phyloP scores from a whole-genome alignment of 2,888 invertebrate species.

The Enchytraeus crypticus region DNA sequence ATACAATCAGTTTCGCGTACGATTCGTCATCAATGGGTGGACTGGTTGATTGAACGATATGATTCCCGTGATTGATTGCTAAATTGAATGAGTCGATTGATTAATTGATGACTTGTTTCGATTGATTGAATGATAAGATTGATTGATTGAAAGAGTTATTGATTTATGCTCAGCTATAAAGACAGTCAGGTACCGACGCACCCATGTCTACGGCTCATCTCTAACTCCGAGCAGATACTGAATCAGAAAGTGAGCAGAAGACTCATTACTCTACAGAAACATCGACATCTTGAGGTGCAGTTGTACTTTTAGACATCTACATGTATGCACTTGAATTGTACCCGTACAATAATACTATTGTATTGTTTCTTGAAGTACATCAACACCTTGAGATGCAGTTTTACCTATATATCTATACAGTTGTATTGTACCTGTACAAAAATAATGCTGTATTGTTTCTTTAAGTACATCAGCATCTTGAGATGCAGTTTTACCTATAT shows the following conservation, averaged over 20 bases:
- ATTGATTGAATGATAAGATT: too few relatives aligned
- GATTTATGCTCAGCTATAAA: constrained; percentile 42
- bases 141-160: neutral
- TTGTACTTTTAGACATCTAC: neutral
- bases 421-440: neutral
- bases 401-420: neutral
- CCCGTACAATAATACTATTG: neutral
- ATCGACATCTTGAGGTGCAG: constrained; percentile 13
- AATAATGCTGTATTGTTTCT: neutral
- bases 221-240: constrained; percentile 81
- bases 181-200: constrained; percentile 67
- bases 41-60: too few relatives aligned
- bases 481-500: neutral
- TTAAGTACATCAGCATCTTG: neutral
- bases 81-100: too few relatives aligned
- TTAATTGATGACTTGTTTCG: too few relatives aligned
- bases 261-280: constrained; percentile 76
- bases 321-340: neutral
- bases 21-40: too few relatives aligned
- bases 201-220: constrained; percentile 65
- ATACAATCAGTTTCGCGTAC: too few relatives aligned
- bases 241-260: constrained; percentile 71
- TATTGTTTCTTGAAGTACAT: neutral
- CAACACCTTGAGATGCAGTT: neutral
- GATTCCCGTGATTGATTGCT: too few relatives aligned